Evolutionary conservation across 2,113 vertebrate genomes (phyloP).

Genomic region (Indri indri): DNA sequence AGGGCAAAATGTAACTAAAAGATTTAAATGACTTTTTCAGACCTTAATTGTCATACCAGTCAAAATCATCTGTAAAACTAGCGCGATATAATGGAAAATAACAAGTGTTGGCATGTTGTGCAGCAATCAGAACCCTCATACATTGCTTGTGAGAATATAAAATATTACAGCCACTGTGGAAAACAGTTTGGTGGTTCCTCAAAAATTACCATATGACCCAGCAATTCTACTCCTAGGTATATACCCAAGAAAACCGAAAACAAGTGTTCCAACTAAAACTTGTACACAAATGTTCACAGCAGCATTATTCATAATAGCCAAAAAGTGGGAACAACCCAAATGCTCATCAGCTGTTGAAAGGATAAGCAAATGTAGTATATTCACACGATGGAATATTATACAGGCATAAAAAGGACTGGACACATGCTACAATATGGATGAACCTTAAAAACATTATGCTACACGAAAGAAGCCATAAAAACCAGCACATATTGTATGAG

Average conservation of each 20-base stretch:
- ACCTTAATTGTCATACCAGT: not conserved
- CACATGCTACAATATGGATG: not conserved
- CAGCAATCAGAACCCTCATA: not conserved
- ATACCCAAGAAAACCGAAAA: not conserved
- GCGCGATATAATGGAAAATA: not conserved
- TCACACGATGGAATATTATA: not conserved
- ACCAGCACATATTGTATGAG: not conserved
- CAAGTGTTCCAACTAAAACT: not conserved
- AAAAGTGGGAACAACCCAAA: not conserved
- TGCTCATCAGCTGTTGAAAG: not conserved
- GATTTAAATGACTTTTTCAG: not conserved
- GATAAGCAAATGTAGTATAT: not conserved
- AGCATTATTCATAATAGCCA: not conserved
- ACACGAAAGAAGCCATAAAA: not conserved
- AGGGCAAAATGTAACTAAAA: not conserved
- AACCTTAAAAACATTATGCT: not conserved
- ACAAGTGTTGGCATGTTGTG: not conserved
- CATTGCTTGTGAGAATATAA: no score
- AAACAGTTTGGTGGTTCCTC: not conserved
- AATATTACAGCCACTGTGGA: not conserved
- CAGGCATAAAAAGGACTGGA: not conserved
- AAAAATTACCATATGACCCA: not conserved
- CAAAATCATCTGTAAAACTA: slow-evolving; percentile 11
- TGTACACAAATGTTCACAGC: not conserved
- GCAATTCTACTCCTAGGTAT: not conserved